phyloP scores from a whole-genome alignment of 1,140 invertebrate genomes.

The Gerris buenoi region DNA sequence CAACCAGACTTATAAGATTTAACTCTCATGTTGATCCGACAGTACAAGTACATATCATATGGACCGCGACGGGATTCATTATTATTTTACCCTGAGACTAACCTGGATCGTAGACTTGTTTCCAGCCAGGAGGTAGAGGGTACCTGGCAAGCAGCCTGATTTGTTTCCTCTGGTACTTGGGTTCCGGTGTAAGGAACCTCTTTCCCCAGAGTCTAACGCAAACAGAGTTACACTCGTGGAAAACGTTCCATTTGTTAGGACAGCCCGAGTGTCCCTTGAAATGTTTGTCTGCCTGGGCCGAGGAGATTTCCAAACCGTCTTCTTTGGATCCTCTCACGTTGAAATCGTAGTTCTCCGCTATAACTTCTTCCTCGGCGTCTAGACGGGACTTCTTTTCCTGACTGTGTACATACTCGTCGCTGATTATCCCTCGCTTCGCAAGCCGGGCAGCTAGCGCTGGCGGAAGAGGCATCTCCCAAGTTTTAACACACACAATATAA shows the following conservation, averaged over 20 bases:
- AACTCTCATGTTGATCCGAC: no score
- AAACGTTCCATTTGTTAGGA: slow-evolving; percentile 91
- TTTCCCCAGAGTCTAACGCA: slow-evolving; percentile 80
- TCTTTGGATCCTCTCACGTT: slow-evolving; percentile 14
- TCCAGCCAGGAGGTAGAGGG: slow-evolving; percentile 83
- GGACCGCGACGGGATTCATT: no score
- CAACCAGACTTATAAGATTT: no score
- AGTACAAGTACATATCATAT: no score
- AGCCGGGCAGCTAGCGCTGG: slow-evolving; percentile 67
- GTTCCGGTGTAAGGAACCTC: slow-evolving; percentile 50
- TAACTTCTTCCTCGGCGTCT: slow-evolving; percentile 52
- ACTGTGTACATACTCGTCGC: slow-evolving; percentile 33
- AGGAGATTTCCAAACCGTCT: slow-evolving; percentile 6
- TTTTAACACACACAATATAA: neutral
- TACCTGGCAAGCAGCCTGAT: slow-evolving; percentile 69
- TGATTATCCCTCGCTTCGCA: slow-evolving; percentile 66
- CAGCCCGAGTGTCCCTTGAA: slow-evolving; percentile 57
- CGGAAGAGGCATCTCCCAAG: slow-evolving; percentile 62
- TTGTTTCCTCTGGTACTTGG: slow-evolving; percentile 57
- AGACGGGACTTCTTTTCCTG: slow-evolving; percentile 19
- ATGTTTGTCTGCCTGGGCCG: slow-evolving; percentile 13
- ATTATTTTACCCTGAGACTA: no score
- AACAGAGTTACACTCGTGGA: slow-evolving; percentile 78
- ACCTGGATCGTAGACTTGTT: slow-evolving; percentile 83
- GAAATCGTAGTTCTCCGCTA: slow-evolving; percentile 65